phyloP scores from a whole-genome alignment of 2,797 vertebrate species.

The Alouatta caraya region DNA sequence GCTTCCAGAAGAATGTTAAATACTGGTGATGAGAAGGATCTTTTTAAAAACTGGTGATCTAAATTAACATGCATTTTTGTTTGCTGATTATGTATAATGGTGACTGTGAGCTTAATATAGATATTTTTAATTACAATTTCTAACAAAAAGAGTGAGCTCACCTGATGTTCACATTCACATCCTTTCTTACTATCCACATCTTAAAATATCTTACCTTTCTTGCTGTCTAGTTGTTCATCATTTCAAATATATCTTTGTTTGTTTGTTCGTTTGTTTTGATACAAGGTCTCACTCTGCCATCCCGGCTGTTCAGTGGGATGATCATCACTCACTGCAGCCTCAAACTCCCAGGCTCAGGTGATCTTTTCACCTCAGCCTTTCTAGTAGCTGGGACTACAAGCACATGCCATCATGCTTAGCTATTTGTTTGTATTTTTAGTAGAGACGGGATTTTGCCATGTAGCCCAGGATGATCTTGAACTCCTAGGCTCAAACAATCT shows the following conservation, averaged over 20 bases:
- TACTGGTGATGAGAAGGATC: neutral
- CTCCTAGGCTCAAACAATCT: neutral
- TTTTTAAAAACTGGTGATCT: neutral
- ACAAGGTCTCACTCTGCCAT: too few species aligned
- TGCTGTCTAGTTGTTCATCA: neutral
- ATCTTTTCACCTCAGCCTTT: too few species aligned
- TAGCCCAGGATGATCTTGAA: neutral
- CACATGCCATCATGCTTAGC: too few species aligned
- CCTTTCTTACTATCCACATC: neutral
- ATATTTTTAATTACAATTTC: neutral
- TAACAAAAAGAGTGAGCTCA: neutral
- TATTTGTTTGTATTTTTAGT: too few species aligned
- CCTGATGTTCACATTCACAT: neutral
- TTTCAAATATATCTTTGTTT: neutral
- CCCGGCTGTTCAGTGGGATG: too few species aligned
- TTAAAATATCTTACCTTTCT: too few species aligned
- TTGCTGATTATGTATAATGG: neutral
- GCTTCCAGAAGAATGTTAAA: neutral
- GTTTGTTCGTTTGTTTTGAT: neutral
- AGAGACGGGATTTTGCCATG: neutral
- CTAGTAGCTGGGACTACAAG: too few species aligned
- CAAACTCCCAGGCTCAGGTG: too few species aligned
- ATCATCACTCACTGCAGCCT: too few species aligned
- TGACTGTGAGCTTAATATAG: neutral
- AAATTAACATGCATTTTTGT: neutral